Evolutionary conservation across 2,888 invertebrate species (phyloP).

Genomic region (Synanthedon vespiformis): DNA sequence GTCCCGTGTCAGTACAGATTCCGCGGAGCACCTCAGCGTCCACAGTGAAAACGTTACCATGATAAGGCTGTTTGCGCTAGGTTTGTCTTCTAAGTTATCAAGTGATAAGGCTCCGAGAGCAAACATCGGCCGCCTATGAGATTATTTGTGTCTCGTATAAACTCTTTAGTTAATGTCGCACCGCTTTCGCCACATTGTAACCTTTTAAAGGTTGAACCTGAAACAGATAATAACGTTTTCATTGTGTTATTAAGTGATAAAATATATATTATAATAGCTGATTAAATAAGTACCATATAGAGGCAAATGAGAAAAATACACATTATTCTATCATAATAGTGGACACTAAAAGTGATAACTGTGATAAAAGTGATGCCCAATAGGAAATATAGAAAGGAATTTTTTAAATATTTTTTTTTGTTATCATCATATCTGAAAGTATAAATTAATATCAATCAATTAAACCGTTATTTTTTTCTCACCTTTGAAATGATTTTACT

Average conservation of each 20-base stretch:
- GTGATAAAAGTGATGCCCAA: too few species aligned
- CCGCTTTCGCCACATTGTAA: slow-evolving; percentile 33
- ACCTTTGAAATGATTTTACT: too few species aligned
- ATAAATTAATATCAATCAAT: too few species aligned
- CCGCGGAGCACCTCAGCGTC: slow-evolving; percentile 43
- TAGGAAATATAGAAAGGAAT: too few species aligned
- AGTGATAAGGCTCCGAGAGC: slow-evolving; percentile 56
- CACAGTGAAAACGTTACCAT: slow-evolving; percentile 53
- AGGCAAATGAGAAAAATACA: too few species aligned
- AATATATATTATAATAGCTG: too few species aligned
- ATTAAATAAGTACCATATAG: too few species aligned
- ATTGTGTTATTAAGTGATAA: background rate
- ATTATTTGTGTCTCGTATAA: slow-evolving; percentile 52
- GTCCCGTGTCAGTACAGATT: slow-evolving; percentile 21
- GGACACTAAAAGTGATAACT: too few species aligned
- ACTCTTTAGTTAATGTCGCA: slow-evolving; percentile 32
- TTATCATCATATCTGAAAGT: too few species aligned
- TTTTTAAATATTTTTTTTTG: too few species aligned
- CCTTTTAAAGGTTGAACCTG: slow-evolving; percentile 42
- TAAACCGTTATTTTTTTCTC: too few species aligned
- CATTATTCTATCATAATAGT: too few species aligned
- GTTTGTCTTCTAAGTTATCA: slow-evolving; percentile 69
- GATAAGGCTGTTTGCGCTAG: slow-evolving; percentile 61
- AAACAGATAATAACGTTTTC: slow-evolving; percentile 37
- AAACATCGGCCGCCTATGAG: slow-evolving; percentile 60